Evolutionary conservation across 2,888 invertebrate genomes (phyloP), one percentile per base, ranked within the genome.

Genomic region (Epirrhoe tristata): DNA sequence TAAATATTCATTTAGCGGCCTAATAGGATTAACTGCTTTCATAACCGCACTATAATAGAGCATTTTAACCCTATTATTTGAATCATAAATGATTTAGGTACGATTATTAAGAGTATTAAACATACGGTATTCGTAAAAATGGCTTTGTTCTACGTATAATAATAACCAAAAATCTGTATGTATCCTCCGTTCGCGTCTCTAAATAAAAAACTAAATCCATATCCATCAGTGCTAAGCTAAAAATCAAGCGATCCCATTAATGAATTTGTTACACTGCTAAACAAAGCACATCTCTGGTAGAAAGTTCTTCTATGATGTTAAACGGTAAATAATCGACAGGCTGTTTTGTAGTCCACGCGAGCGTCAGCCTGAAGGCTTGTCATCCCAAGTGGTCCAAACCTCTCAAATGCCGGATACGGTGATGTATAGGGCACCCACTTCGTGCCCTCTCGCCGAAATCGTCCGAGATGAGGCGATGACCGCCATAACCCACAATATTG

Each of bases 301-400:
- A 24, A 24, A 24, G 24, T 1, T 3, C 24, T 24, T 24, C 24
- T 24, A 24, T 3, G 24, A 24, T 24, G 3, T 24, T 48, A 16
- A 48, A 14, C 48, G 48, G 48, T 48, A 67, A 52, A 69, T 71
- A 65, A 66, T 76, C 69, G 73, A 72, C 72, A 71, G 70, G 61
- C 74, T 75, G 71, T 74, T 77, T 75, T 74, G 77, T 76, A 74
- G 77, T 73, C 74, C 57, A 63, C 48, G 14, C 69, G 68, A 72
- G 65, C 63, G 58, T 67, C 61, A 57, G 36, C 17, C 52, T 63
- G 65, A 63, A 63, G 61, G 61, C 71, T 58, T 67, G 72, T 67
- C 68, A 68, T 71, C 67, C 72, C 71, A 48, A 48, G 48, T 48
- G 12, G 39, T 43, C 5, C 48, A 14, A 71, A 61, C 66, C 76